Evolutionary conservation across 2,888 invertebrate genomes (phyloP).

Genomic region (Sinhomidia bicolor): DNA sequence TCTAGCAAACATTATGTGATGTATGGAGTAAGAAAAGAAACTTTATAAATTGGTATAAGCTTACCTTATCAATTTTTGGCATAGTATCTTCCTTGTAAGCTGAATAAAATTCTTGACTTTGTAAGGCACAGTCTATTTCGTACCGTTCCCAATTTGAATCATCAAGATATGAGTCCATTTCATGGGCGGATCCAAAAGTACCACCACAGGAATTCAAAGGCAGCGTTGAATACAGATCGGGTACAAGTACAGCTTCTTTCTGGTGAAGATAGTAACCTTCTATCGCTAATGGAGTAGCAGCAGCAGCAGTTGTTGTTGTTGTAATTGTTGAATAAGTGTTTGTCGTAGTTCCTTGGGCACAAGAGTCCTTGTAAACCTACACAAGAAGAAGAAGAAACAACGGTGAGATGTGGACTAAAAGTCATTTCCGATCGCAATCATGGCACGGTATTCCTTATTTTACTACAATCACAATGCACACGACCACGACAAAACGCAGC

Average conservation of each 20-base stretch:
- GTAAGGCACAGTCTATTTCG: slow-evolving; percentile 79
- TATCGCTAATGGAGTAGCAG: slow-evolving; percentile 3
- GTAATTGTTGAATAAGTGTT: slow-evolving; percentile 22
- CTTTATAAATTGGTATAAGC: neutral
- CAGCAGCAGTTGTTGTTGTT: slow-evolving; percentile 15
- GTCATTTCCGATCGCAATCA: slow-evolving; percentile 45
- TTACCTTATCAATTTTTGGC: slow-evolving; percentile 76
- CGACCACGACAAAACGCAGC: slow-evolving; percentile 16
- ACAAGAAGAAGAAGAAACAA: slow-evolving; percentile 52
- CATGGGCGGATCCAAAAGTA: slow-evolving; percentile 74
- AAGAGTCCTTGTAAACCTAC: slow-evolving; percentile 66
- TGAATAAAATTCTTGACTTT: slow-evolving; percentile 79
- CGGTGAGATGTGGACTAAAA: slow-evolving; percentile 47
- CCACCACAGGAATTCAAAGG: slow-evolving; percentile 47
- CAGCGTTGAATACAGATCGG: slow-evolving; percentile 43
- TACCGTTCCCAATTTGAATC: slow-evolving; percentile 77
- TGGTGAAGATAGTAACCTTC: slow-evolving; percentile 7
- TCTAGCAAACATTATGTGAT: no score
- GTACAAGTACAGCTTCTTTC: slow-evolving; percentile 44
- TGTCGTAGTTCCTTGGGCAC: neutral
- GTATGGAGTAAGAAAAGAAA: no score
- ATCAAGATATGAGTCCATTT: slow-evolving; percentile 79
- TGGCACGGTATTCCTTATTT: neutral
- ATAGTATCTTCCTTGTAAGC: slow-evolving; percentile 73
- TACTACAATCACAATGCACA: slow-evolving; percentile 30